Percentiles rank a stretch among this genome's conserved stretches.
These are phyloP conservation scores for Myripristis murdjan DNA, from an alignment of 2,797 vertebrate genomes.

Conservation along the genomic window DNA sequence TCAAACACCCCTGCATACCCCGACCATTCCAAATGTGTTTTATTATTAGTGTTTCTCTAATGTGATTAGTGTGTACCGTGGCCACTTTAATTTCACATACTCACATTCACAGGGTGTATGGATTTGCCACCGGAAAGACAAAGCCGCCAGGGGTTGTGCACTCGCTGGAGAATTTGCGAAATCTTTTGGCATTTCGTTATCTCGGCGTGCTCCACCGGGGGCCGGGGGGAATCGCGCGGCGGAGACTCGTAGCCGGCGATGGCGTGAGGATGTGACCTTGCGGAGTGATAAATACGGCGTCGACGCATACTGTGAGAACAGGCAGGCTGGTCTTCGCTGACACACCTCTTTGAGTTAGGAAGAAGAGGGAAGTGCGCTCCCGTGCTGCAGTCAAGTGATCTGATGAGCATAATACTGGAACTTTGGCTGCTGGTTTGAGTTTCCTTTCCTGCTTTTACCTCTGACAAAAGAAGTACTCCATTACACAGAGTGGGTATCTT, in stretches of 20 bases:
- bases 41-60: constrained; percentile 67
- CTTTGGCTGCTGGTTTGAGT: neutral
- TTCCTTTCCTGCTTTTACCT: neutral
- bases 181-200: constrained; percentile 35
- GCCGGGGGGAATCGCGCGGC: constrained; percentile 22
- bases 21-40: constrained; percentile 52
- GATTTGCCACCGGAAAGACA: constrained; percentile 2
- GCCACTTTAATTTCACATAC: constrained; percentile 32
- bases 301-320: constrained; percentile 25
- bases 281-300: constrained; percentile 17
- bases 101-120: neutral
- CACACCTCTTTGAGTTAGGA: constrained; percentile 19
- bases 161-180: neutral
- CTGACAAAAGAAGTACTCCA: constrained; percentile 4
- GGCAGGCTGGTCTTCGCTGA: constrained; percentile 23
- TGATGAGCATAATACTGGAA: constrained; percentile 11
- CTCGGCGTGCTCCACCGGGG: constrained; percentile 21
- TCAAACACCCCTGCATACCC: constrained; percentile 47
- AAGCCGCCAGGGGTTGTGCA: neutral
- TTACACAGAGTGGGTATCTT: neutral
- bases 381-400: constrained; percentile 20
- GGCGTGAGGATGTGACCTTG: constrained; percentile 55
- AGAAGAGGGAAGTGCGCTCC: constrained; percentile 34
- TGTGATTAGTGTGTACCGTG: constrained; percentile 63
- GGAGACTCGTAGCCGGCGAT: neutral